phyloP scores from a whole-genome alignment of 2,888 invertebrate genomes.

The Acanthosepion lycidas region DNA sequence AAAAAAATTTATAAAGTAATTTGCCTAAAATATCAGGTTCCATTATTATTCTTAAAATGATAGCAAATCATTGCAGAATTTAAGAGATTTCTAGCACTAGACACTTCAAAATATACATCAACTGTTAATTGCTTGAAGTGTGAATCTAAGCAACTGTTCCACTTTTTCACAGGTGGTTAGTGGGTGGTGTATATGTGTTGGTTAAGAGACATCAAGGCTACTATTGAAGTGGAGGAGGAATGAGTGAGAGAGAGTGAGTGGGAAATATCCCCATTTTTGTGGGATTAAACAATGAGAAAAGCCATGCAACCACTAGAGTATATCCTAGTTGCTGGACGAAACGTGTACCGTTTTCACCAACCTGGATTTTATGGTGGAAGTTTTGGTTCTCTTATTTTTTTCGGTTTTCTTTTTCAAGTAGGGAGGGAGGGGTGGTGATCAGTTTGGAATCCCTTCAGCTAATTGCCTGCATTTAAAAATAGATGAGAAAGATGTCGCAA shows the following conservation, averaged over 20 bases:
- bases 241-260: background rate
- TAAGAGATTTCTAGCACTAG: background rate
- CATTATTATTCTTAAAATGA: background rate
- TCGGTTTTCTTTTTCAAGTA: background rate
- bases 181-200: background rate
- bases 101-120: background rate
- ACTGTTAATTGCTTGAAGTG: background rate
- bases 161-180: background rate
- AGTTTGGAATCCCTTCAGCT: conserved; percentile 33
- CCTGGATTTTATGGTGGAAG: conserved; percentile 11
- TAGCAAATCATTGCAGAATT: background rate
- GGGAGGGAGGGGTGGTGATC: conserved; percentile 17
- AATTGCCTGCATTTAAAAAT: background rate
- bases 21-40: background rate
- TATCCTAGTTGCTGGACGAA: background rate
- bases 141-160: background rate
- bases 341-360: conserved; percentile 22
- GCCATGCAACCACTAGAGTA: conserved; percentile 1
- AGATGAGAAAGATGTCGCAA: conserved; percentile 1
- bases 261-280: background rate
- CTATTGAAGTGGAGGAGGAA: background rate
- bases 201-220: background rate
- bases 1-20: background rate
- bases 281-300: conserved; percentile 22
- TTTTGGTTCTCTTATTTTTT: background rate